Evolutionary conservation across 2,888 invertebrate species (phyloP), one percentile per base, ranked within the genome.

Genomic region (Hecatera dysodea): DNA sequence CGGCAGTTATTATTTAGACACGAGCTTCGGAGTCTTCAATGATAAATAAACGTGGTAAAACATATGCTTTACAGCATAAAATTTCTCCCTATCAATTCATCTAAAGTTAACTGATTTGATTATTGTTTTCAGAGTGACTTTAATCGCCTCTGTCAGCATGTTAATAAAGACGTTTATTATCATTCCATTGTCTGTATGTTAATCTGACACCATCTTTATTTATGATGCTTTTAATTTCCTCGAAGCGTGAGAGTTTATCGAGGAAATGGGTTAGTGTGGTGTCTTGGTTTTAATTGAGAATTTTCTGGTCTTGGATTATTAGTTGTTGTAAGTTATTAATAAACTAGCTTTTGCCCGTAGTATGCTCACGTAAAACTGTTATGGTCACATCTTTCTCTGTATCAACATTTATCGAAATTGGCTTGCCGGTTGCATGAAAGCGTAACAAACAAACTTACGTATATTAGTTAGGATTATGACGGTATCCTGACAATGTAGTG

Each of bases 201-300:
- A 44, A 27, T 76, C 22, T 42, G 55, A 68, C 53, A 55, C 60
- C 11, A 42, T 67, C 42, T 46, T 60, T 60, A 56, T 68, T 68
- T 67, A 73, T 36, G 77, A 60, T 59, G 29, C 52, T 33, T 55
- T 33, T 76, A 55, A 69, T 56, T 69, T 36, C 17, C n/a, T 77
- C 42, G 42, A 27, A 42, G 59, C 69, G 77, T 74, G 73, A 29
- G 73, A 60, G 33, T 68, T 1, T 19, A 44, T 42, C 8, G 17
- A n/a, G 39, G 9, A 76, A 44, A 55, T 33, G 15, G 48, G 69
- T 68, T 67, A 75, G 33, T 72, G 33, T 9, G 2, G 8, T 42
- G n/a, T 46, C 17, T 46, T 44, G 22, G 22, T 1, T 9, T 22
- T 15, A 27, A 39, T n/a, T 46, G 15, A 61, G 15, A 9, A n/a